Evolutionary conservation across 2,797 vertebrate species (phyloP), one percentile per base, ranked within the genome.

Genomic region (Melanotaenia parkinsoni): DNA sequence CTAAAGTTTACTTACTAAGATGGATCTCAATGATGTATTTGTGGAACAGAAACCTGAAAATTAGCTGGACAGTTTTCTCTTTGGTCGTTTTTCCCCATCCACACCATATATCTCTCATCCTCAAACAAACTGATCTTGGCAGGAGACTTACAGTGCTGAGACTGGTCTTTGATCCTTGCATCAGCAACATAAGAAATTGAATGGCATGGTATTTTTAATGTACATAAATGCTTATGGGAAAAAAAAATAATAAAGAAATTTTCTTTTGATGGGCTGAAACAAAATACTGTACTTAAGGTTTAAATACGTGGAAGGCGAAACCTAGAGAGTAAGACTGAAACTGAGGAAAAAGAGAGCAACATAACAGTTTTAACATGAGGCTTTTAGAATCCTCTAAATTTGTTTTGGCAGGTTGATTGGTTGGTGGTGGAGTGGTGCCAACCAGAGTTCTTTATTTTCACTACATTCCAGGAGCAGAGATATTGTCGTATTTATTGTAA

Each of bases 351-450:
- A 22, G 56, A 47, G 60, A 63, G 73, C 68, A 43, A 47, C 37
- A 62, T 58, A 56, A 43, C 78, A 70, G 71, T 81, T 87, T 82
- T 70, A 65, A 82, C 72, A 54, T 35, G 45, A 82, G 66, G 72
- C 47, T 79, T 86, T 78, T 76, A 63, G 81, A 67, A 77, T 51
- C 77, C 38, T 72, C 75, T 87, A 83, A 88, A 86, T 88, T 75
- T 77, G 80, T 84, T 72, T 72, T 86, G 87, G 89, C 85, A 87
- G 79, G 79, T 76, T 62, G 16, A 18, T 40, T 43, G 40, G 43
- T 5, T 33, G 5, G 8, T 33, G 18, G 65, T 56, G 1, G 45
- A 57, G 5, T 38, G 28, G 16, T 43, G 5, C 5, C 16, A 43
- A 43, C 40, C 14, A 43, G 5, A 43, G 4, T 6, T 18, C 14